These are phyloP conservation scores for Karalla daura DNA, from an alignment of 2,797 vertebrate species.

Conservation along the genomic window DNA sequence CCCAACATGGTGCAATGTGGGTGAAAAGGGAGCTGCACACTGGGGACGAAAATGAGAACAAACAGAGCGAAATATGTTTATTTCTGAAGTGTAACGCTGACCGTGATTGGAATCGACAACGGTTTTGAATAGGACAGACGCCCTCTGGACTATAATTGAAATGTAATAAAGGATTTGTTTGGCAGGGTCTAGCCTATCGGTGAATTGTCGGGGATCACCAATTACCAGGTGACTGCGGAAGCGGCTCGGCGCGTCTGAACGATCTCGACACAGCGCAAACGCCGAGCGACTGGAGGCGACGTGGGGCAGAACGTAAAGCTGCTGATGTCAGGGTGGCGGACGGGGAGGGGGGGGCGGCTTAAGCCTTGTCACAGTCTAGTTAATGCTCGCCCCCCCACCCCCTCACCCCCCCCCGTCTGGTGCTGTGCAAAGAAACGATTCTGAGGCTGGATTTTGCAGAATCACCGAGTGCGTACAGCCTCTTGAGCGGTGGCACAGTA, in stretches of 20 bases:
- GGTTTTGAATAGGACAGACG: constrained; percentile 7
- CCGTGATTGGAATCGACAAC: background rate
- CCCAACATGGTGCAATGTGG: too few species aligned
- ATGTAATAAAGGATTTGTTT: background rate
- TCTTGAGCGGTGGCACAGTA: background rate
- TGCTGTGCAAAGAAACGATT: background rate
- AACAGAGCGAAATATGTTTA: too few species aligned
- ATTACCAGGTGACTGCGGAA: too few species aligned
- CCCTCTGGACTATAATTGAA: background rate
- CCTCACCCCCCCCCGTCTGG: background rate
- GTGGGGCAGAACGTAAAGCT: background rate
- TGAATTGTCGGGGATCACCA: too few species aligned
- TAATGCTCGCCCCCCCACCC: too few species aligned
- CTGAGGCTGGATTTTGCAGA: background rate
- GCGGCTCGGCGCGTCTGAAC: too few species aligned
- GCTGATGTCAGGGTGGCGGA: background rate
- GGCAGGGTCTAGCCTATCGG: too few species aligned
- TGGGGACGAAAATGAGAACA: too few species aligned
- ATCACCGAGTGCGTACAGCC: background rate
- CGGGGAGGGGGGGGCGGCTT: background rate
- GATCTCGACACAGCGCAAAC: too few species aligned
- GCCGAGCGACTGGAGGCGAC: too few species aligned
- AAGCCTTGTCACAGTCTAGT: background rate
- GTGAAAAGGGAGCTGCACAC: too few species aligned
- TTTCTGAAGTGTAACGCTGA: background rate